phyloP scores from a whole-genome alignment of 2,113 vertebrate species.

The Barnardius zonarius region DNA sequence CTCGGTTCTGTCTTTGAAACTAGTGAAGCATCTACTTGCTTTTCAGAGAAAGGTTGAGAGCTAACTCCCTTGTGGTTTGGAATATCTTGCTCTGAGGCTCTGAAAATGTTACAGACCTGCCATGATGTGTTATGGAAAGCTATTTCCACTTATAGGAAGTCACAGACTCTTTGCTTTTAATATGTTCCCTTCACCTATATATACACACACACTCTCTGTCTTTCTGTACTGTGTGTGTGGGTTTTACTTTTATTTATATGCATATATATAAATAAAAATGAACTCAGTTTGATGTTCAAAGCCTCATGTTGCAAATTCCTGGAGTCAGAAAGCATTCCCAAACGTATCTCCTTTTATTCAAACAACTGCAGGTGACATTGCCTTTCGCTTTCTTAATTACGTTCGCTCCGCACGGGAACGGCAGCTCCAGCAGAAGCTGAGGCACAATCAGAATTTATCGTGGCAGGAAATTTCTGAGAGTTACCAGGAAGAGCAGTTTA shows the following conservation, averaged over 20 bases:
- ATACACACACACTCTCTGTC: not conserved
- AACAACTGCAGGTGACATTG: constrained; percentile 86
- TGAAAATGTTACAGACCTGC: not conserved
- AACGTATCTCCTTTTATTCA: not conserved
- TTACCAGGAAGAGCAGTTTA: constrained; percentile 67
- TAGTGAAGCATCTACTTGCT: not conserved
- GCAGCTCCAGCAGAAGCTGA: constrained; percentile 62
- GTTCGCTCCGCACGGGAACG: constrained; percentile 70
- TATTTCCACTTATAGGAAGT: not conserved
- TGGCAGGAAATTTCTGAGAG: constrained; percentile 84
- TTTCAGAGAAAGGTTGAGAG: not conserved
- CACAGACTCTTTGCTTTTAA: not conserved
- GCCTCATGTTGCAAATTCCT: not conserved
- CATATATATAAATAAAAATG: not conserved
- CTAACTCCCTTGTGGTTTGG: not conserved
- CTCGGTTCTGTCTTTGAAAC: not conserved
- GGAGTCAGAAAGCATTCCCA: not conserved
- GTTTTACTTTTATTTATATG: not conserved
- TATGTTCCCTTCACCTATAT: not conserved
- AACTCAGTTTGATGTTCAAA: not conserved
- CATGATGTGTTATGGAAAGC: not conserved
- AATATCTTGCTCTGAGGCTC: not conserved
- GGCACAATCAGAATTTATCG: constrained; percentile 78
- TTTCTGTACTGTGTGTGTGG: not conserved
- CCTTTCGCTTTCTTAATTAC: constrained; percentile 92